A percentile compares a stretch with the other conserved stretches of the same genome.
Conservation (phyloP, 2,888 invertebrate species). For the Ornithoptera priamus region DNA sequence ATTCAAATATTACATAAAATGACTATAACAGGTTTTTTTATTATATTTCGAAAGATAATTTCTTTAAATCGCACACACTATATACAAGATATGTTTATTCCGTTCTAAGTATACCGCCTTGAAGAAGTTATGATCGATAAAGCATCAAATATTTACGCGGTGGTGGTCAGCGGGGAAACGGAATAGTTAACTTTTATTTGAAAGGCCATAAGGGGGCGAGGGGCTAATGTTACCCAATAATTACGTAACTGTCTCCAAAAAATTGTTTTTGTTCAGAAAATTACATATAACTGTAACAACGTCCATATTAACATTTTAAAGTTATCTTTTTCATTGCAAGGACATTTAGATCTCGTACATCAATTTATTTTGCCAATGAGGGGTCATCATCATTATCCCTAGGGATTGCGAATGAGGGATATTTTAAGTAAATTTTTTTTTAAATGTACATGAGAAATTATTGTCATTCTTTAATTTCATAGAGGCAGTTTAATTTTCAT, state of each 20-base stretch:
- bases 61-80: no score
- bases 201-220: conserved; percentile 66
- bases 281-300: not conserved
- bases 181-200: conserved; percentile 69
- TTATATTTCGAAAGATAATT: not conserved
- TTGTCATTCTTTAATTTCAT: no score
- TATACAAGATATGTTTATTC: conserved; percentile 8
- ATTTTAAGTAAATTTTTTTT: no score
- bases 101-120: conserved; percentile 44
- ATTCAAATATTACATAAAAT: no score
- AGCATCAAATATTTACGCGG: conserved; percentile 74
- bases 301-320: not conserved
- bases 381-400: no score
- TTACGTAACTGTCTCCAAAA: conserved; percentile 47
- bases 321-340: not conserved
- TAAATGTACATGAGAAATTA: no score
- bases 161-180: conserved; percentile 63
- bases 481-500: no score
- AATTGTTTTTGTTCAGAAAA: not conserved
- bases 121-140: conserved; percentile 78
- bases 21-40: not conserved
- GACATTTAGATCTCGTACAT: no score
- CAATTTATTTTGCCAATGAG: no score
- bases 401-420: no score
- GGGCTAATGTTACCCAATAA: conserved; percentile 47